Evolutionary conservation across 2,797 vertebrate species (phyloP), one percentile per base, ranked within the genome.

Genomic region (Falco columbarius): DNA sequence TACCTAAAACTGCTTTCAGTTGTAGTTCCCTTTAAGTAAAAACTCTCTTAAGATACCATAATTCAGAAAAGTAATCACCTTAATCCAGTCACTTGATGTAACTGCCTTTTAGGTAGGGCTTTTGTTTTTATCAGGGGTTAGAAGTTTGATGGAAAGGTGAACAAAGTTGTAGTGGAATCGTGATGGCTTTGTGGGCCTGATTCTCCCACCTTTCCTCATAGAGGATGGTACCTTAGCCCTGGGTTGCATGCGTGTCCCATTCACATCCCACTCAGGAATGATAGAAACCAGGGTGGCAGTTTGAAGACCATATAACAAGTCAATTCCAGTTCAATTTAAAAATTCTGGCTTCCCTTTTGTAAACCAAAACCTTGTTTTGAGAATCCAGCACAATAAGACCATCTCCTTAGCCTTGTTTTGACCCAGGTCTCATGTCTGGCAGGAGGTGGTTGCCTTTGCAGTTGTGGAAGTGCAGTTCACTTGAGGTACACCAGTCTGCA

Each of bases 1-100:
- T 96, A 85, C 61, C 97, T 68, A 80, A 92, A 97, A 92, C 70
- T 77, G 67, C 85, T 95, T 97, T 91, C 54, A 71, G 91, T 95
- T 92, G 62, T 76, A 91, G 70, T 46, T 66, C 34, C 15, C 29
- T 55, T 91, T 94, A 72, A 42, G 61, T 81, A 67, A 83, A 93
- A 92, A 10, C 62, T 76, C 44, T 75, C 47, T 87, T 77, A 89
- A 92, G 58, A 73, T 61, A 77, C 58, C 5, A 0, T 75, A 82
- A 56, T 86, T 93, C 47, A 61, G 70, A 94, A 92, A 23, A 90
- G 23, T 68, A 72, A 76, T 86, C 5, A 1, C 40, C 36, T 76
- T 90, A 63, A 85, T 68, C 44, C n/a, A 34, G 11, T 58, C 30
- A 38, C 12, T 66, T 74, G 58, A 72, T 59, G 12, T 54, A 65